Evolutionary conservation across 2,888 invertebrate genomes (phyloP).

Genomic region (Megamerina dolium): DNA sequence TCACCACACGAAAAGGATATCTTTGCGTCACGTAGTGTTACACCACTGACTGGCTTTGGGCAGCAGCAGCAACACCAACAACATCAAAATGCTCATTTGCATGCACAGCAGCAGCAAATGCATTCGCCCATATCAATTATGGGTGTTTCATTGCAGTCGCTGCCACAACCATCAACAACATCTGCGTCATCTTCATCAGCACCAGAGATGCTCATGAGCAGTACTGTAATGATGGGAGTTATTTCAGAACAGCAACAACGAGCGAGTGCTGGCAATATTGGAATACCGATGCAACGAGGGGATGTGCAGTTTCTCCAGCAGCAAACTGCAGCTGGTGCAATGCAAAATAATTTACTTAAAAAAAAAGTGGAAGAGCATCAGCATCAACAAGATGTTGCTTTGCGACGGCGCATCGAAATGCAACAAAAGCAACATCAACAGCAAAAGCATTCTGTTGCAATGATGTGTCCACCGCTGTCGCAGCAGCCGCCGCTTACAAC

Average conservation of each 20-base stretch:
- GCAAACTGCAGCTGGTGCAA: too few species aligned
- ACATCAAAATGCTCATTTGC: neutral
- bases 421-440: slow-evolving; percentile 25
- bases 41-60: slow-evolving; percentile 13
- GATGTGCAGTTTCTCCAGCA: too few species aligned
- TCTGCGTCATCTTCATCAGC: too few species aligned
- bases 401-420: slow-evolving; percentile 69
- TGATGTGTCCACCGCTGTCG: too few species aligned
- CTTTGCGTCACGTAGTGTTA: slow-evolving; percentile 24
- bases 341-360: slow-evolving; percentile 81
- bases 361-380: slow-evolving; percentile 80
- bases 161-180: too few species aligned
- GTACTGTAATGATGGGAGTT: too few species aligned
- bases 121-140: neutral
- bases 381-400: slow-evolving; percentile 66
- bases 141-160: too few species aligned
- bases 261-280: too few species aligned
- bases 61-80: neutral
- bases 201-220: too few species aligned
- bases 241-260: too few species aligned
- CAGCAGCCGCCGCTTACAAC: too few species aligned
- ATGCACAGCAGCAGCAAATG: neutral
- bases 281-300: too few species aligned
- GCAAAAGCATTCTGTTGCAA: slow-evolving; percentile 13
- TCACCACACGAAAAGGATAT: slow-evolving; percentile 30